Base-by-base conservation (phyloP, 2,797 vertebrate genomes). In the Carapus acus region DNA sequence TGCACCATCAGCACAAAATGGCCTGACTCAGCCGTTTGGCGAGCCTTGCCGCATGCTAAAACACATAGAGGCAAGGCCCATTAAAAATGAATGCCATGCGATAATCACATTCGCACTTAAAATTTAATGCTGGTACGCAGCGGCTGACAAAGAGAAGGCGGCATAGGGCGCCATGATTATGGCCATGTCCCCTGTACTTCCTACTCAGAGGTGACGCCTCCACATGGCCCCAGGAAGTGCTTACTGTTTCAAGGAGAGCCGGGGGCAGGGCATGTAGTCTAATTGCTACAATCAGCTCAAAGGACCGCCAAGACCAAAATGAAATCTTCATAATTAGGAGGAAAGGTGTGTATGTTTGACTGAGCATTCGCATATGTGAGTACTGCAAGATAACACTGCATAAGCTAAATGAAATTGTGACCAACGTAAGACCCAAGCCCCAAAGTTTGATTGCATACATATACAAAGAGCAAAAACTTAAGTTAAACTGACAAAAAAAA, bases 71-170 rank as follows among this genome's bases (percentile, higher is more conserved):
- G 85, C 85, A 86, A 87, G 85, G 85, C 79, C 85, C 85, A 90
- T 90, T 90, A 90, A 90, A 90, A 90, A 90, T 90, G 87, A 89
- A 90, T 89, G 87, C 82, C 59, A 77, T 49, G 56, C 81, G 81
- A 89, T 90, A 89, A 90, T 90, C 88, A 86, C 87, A 90, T 89
- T 89, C 85, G 40, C 87, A 84, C 86, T 88, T 88, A 87, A 89
- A 88, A 85, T 89, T 84, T 88, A 88, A 89, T 90, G 86, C 85
- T 66, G 71, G 81, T 75, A 77, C 63, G 78, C 73, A 54, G 73
- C 43, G 71, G 72, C 82, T 82, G 81, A 86, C 86, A 85, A 84
- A 84, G 78, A 80, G 75, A 73, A 85, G 78, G 69, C 67, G 45
- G 77, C 69, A 52, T 36, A 63, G 82, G 80, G 77, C 64, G 34